A percentile compares a stretch with the other conserved stretches of the same genome.
These are phyloP conservation scores for Hyperoplus immaculatus DNA, from an alignment of 2,797 vertebrate species.

Conservation along the genomic window DNA sequence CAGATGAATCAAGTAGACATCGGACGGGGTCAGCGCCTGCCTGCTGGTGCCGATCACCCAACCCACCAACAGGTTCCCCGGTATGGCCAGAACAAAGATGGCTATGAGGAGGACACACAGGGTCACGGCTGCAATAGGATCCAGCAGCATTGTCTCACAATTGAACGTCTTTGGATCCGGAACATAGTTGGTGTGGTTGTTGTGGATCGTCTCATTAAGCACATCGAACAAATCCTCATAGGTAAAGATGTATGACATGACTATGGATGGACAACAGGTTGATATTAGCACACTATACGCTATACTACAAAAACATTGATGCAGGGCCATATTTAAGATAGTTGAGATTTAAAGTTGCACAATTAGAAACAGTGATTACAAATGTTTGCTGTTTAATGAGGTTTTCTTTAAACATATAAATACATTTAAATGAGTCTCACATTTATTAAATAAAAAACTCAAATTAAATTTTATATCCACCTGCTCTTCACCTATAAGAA, in stretches of 20 bases:
- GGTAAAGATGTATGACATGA: rapidly evolving
- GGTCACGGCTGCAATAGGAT: background rate
- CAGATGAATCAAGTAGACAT: slow-evolving; percentile 85
- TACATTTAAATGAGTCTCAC: background rate
- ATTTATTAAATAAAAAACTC: too few species aligned
- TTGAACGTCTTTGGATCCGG: rapidly evolving
- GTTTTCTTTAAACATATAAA: background rate
- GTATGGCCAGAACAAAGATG: slow-evolving; percentile 83
- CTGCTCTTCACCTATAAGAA: background rate
- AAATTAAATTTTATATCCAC: background rate
- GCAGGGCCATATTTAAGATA: background rate
- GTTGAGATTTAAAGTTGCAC: background rate
- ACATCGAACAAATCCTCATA: rapidly evolving
- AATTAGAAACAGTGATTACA: too few species aligned
- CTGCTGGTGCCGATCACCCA: slow-evolving; percentile 76
- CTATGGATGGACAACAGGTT: slow-evolving; percentile 31
- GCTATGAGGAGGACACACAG: slow-evolving; percentile 50
- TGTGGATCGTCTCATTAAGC: background rate
- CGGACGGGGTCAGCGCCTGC: slow-evolving; percentile 74
- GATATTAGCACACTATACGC: background rate
- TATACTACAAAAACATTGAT: background rate
- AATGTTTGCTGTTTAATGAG: too few species aligned
- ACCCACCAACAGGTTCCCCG: slow-evolving; percentile 83
- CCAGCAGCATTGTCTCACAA: slow-evolving; percentile 24
- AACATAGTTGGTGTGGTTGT: rapidly evolving